Evolutionary conservation across 2,888 invertebrate genomes (phyloP).

Genomic region (Hymenopus coronatus): DNA sequence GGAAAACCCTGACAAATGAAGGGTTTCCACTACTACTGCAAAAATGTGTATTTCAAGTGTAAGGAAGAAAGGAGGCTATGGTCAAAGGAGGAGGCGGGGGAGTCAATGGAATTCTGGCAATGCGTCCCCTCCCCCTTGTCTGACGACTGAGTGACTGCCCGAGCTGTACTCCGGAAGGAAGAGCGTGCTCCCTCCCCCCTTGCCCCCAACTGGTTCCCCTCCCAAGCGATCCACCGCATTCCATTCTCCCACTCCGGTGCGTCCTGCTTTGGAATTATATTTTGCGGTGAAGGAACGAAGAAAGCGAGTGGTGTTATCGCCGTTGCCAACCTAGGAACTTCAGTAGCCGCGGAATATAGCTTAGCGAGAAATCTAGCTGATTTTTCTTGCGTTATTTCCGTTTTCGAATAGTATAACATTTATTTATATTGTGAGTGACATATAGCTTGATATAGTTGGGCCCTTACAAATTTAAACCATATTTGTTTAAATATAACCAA

Average conservation of each 20-base stretch:
- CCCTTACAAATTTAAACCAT: no score
- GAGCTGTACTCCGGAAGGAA: neutral
- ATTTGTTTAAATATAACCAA: no score
- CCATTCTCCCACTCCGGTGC: neutral
- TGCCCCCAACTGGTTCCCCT: neutral
- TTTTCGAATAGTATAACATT: no score
- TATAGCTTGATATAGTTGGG: no score
- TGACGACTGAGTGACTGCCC: neutral
- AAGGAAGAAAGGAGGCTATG: neutral
- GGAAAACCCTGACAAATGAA: neutral
- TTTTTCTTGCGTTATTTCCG: neutral
- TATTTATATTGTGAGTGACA: no score
- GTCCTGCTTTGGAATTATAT: neutral
- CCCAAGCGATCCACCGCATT: neutral
- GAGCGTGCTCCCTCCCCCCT: neutral
- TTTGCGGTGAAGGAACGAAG: neutral
- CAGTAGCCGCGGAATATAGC: neutral
- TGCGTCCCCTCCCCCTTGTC: neutral
- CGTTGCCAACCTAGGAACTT: neutral
- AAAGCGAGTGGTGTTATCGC: neutral
- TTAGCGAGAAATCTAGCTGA: neutral
- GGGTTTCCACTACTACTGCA: neutral
- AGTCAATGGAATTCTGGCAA: conserved; percentile 5
- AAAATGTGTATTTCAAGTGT: neutral
- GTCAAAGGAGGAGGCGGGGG: neutral